Percentiles rank a stretch among this genome's conserved stretches.
Evolutionary conservation across 92 coral and sea anemone genomes (phyloP).

Genomic region (Epizoanthus rinbou): DNA sequence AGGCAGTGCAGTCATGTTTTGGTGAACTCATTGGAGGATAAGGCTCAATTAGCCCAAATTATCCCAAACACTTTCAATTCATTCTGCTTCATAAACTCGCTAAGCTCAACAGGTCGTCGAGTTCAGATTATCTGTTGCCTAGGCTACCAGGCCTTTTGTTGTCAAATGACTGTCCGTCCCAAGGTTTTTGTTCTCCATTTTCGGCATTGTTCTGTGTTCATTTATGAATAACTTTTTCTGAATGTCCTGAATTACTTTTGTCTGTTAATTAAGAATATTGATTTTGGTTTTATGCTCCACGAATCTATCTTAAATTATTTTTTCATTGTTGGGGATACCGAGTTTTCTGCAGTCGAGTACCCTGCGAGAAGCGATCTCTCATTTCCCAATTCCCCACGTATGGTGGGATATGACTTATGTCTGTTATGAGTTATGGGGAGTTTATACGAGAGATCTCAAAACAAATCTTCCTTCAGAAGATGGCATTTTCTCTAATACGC

Average conservation of each 20-base stretch:
- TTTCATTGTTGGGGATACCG: too few relatives aligned
- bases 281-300: too few relatives aligned
- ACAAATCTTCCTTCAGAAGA: too few relatives aligned
- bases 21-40: slow-evolving; percentile 31
- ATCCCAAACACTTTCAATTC: neutral
- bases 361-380: too few relatives aligned
- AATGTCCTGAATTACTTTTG: neutral
- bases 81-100: neutral
- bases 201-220: neutral
- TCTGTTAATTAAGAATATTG: neutral
- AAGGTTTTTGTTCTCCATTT: neutral
- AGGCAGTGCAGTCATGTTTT: slow-evolving; percentile 31
- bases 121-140: slow-evolving; percentile 14
- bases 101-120: slow-evolving; percentile 26
- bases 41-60: slow-evolving; percentile 5
- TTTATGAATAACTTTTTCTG: neutral
- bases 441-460: too few relatives aligned
- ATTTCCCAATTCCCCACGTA: too few relatives aligned
- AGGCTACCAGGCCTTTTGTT: slow-evolving; percentile 23
- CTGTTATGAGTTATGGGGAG: too few relatives aligned
- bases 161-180: neutral
- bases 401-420: too few relatives aligned
- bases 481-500: too few relatives aligned
- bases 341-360: too few relatives aligned
- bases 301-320: too few relatives aligned